Evolutionary conservation across 2,888 invertebrate species (phyloP).

Genomic region (Thera britannica): DNA sequence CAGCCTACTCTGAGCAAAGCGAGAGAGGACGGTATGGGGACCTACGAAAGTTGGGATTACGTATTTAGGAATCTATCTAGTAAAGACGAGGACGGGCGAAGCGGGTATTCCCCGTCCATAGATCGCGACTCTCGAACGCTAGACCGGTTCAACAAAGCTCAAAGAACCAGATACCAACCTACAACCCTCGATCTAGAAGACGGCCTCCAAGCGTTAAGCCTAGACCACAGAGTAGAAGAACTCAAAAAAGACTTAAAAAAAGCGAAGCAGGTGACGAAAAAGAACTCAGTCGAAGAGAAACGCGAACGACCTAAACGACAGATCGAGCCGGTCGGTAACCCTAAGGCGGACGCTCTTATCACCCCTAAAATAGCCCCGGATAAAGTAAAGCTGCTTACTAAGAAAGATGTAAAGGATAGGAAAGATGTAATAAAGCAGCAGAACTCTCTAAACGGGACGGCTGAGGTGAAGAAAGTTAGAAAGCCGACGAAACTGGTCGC

Average conservation of each 20-base stretch:
- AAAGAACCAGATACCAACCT: constrained; percentile 78
- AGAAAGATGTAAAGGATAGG: constrained; percentile 73
- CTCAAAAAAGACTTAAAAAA: constrained; percentile 75
- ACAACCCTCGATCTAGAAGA: constrained; percentile 84
- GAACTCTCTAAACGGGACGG: constrained; percentile 62
- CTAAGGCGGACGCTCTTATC: constrained; percentile 69
- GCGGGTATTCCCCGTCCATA: constrained; percentile 84
- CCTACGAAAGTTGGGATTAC: constrained; percentile 91
- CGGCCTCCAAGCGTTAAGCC: constrained; percentile 79
- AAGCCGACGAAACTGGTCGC: constrained; percentile 64
- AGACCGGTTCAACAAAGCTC: constrained; percentile 74
- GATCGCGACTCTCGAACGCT: constrained; percentile 77
- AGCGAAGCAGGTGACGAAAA: constrained; percentile 65
- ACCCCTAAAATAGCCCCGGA: constrained; percentile 70
- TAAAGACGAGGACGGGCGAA: constrained; percentile 88
- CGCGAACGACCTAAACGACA: constrained; percentile 55
- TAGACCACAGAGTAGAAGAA: constrained; percentile 81
- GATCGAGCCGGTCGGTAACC: constrained; percentile 71
- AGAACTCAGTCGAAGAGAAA: constrained; percentile 61
- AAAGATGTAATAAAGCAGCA: constrained; percentile 75
- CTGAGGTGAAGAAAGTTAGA: constrained; percentile 69
- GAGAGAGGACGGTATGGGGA: constrained; percentile 87
- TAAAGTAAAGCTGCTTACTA: constrained; percentile 72
- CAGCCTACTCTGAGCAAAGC: constrained; percentile 81
- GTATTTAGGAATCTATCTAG: constrained; percentile 91